phyloP scores from a whole-genome alignment of 64 coral and sea anemone genomes.

The Platygyra sinensis region DNA sequence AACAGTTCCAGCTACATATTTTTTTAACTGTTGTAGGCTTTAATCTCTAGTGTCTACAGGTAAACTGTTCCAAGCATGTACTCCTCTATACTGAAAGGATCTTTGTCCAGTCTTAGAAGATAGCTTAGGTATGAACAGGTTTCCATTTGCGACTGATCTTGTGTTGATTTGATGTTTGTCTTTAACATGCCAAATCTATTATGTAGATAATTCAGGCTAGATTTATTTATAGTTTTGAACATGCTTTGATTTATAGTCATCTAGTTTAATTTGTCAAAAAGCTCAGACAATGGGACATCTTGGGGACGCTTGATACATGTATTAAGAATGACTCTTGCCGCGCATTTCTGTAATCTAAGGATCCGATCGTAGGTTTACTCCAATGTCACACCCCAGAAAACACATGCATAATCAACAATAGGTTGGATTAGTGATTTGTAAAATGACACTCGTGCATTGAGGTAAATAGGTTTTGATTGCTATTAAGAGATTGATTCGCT shows the following conservation, averaged over 20 bases:
- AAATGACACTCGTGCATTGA: not conserved
- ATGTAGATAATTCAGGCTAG: too few relatives aligned
- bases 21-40: too few relatives aligned
- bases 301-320: conserved; percentile 23
- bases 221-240: not conserved
- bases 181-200: too few relatives aligned
- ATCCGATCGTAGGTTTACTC: not conserved
- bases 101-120: too few relatives aligned
- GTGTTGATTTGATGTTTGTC: too few relatives aligned
- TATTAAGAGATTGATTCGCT: not conserved
- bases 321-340: not conserved
- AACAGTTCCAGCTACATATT: too few relatives aligned
- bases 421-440: conserved; percentile 10
- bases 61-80: too few relatives aligned
- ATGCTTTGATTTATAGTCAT: not conserved
- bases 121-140: too few relatives aligned
- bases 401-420: conserved; percentile 21
- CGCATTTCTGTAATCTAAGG: not conserved
- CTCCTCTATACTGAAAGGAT: too few relatives aligned
- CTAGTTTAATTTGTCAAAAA: not conserved
- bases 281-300: conserved; percentile 1
- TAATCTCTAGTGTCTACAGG: too few relatives aligned
- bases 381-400: not conserved
- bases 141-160: too few relatives aligned
- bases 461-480: conserved; percentile 4